Evolutionary conservation across 30 jellyfish, hydroid and myxozoan genomes (phyloP), one percentile per base, ranked within the genome.

Genomic region (Hydra vulgaris): DNA sequence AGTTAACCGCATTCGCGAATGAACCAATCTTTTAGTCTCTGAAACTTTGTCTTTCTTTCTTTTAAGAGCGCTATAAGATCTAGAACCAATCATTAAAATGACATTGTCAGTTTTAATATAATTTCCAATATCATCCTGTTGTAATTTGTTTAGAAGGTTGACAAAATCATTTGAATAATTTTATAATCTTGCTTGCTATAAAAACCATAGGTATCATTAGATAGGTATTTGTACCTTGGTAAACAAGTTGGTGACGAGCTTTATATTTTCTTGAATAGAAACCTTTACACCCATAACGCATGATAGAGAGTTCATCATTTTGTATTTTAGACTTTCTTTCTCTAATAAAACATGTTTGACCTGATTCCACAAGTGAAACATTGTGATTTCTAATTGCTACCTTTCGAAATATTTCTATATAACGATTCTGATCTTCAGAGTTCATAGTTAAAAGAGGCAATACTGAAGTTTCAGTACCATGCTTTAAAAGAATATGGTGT

Each of bases 281-380:
- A 18, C 84, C 72, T 3, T 79, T 69, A 5, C 87, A 61, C 18
- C 72, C 87, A 0, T 25, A 66, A 53, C 87, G 66, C 83, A 79
- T 66, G 19, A 79, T 1, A 20, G 87, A 83, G 0, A 69, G 72
- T 15, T 52, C 61, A 3, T 40, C 12, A 40, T 40, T 12, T 40
- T 40, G 61, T 3, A 5, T 40, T 7, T 5, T 40, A 3, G 61
- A 12, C 61, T 40, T 40, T 40, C 61, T 40, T 40, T 40, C 61
- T 40, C 61, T 40, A 12, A 40, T 40, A 40, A 40, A 40, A 12
- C 61, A 40, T 83, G 71, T 66, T 21, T 27, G 18, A 24, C 20
- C 85, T 78, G 78, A 27, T 66, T 66, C n/a, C n/a, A 8, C 69
- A 17, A 8, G 7, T 15, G 19, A 19, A 4, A 21, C 66, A 25